Evolutionary conservation across 1,140 invertebrate species (phyloP), one percentile per base, ranked within the genome.

Genomic region (Dinoponera quadriceps): DNA sequence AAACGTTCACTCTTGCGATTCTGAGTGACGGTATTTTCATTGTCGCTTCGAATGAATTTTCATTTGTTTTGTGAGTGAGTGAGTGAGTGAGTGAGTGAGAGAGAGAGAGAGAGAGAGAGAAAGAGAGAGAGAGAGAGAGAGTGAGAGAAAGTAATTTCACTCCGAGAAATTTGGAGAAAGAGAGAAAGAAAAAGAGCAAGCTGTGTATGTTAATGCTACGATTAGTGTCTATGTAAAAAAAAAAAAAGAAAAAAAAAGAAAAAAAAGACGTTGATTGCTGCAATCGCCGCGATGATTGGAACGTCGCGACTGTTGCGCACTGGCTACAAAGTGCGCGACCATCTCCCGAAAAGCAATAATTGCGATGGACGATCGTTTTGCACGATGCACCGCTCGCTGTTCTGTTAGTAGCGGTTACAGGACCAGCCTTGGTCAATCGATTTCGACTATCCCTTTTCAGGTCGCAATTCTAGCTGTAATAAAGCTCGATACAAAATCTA

Each of bases 311-410:
- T 49, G n/a, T 75, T 63, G 22, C 29, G 22, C 2, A 4, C 14
- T 60, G 48, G 33, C 18, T 63, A 33, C 27, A 65, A 11, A 33
- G n/a, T 75, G 27, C 29, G 20, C 48, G 38, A 62, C n/a, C 18
- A 88, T 14, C 59, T 78, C 63, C 44, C 38, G 38, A 44, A 33
- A 85, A 88, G 87, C 83, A 88, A 88, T 88, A 88, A 87, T 88
- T 62, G 78, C 48, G 25, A 77, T 29, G 57, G 29, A 49, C 62
- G 69, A 63, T 38, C 22, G 29, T 77, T 49, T 38, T n/a, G 59
- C 59, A 20, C 16, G 44, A 7, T n/a, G 14, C 65, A 66, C 20
- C 27, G 48, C 27, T 65, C 27, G 2, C 29, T 5, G 60, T 77
- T 62, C 33, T 54, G 22, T 54, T 2, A 11, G n/a, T 14, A 33